These are phyloP conservation scores for Volucella inanis DNA, from an alignment of 2,888 invertebrate species.

Conservation along the genomic window DNA sequence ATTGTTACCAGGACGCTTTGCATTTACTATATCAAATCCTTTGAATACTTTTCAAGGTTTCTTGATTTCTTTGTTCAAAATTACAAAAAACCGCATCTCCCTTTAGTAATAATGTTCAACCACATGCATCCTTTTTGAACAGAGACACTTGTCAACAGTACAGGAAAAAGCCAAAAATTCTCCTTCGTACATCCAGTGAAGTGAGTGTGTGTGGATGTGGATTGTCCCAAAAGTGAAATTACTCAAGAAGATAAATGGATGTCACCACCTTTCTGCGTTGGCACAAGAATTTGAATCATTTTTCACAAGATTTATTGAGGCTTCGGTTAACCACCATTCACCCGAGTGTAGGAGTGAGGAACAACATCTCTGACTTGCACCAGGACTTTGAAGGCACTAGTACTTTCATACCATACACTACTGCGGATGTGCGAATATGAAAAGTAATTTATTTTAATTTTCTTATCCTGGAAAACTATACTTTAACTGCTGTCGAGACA, in stretches of 20 bases:
- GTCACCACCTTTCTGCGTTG: constrained; percentile 70
- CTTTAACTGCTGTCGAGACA: constrained; percentile 33
- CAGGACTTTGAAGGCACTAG: neutral
- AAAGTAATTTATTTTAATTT: constrained; percentile 70
- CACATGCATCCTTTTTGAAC: too few relatives aligned
- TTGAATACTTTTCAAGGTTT: too few relatives aligned
- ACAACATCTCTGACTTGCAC: constrained; percentile 4
- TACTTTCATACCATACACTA: neutral
- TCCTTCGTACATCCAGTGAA: constrained; percentile 12
- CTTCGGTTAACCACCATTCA: constrained; percentile 52
- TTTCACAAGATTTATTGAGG: constrained; percentile 72
- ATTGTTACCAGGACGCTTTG: too few relatives aligned
- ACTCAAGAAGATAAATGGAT: constrained; percentile 74
- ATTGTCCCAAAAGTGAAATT: constrained; percentile 72
- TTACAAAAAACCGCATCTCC: too few relatives aligned
- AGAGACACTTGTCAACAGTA: neutral
- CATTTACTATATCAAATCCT: too few relatives aligned
- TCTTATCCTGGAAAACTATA: constrained; percentile 52
- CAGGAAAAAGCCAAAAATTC: constrained; percentile 23
- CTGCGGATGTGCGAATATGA: constrained; percentile 13
- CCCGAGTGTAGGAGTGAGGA: constrained; percentile 43
- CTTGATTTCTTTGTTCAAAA: too few relatives aligned
- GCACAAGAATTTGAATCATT: constrained; percentile 72
- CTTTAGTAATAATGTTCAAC: too few relatives aligned
- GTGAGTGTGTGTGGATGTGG: constrained; percentile 26